These are phyloP conservation scores for Poeciliopsis infans DNA, from an alignment of 2,797 vertebrate genomes.

Conservation along the genomic window DNA sequence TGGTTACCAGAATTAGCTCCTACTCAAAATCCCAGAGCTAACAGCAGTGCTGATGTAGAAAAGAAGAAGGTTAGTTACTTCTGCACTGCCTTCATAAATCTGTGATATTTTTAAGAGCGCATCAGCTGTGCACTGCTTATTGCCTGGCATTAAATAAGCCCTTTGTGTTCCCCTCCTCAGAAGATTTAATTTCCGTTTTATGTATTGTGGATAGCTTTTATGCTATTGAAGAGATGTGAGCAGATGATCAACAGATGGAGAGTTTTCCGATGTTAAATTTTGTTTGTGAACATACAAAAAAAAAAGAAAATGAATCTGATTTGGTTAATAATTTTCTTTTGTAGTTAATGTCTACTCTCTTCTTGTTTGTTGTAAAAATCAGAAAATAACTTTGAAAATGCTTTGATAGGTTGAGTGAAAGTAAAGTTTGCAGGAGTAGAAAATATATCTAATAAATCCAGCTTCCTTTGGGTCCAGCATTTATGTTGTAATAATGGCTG, in stretches of 20 bases:
- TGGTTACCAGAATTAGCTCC: slow-evolving; percentile 28
- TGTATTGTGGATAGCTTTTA: slow-evolving; percentile 33
- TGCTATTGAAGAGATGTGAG: slow-evolving; percentile 32
- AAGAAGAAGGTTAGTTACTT: slow-evolving; percentile 12
- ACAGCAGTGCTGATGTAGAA: slow-evolving; percentile 4
- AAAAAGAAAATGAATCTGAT: neutral
- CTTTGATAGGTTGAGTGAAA: neutral
- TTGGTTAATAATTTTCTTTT: neutral
- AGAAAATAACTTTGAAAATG: neutral
- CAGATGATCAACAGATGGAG: slow-evolving; percentile 34
- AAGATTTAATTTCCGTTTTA: slow-evolving; percentile 12
- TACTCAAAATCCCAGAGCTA: slow-evolving; percentile 6
- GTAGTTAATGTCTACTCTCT: neutral
- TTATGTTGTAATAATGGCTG: neutral
- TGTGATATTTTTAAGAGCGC: neutral
- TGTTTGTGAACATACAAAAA: neutral
- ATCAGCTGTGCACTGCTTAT: neutral
- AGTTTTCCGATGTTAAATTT: slow-evolving; percentile 7
- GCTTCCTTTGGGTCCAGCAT: neutral
- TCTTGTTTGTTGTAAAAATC: neutral
- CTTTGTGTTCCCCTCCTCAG: slow-evolving; percentile 4
- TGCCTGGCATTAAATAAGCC: neutral
- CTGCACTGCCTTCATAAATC: neutral
- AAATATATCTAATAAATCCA: neutral
- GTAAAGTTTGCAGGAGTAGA: neutral